A percentile compares a stretch with the other conserved stretches of the same genome.
These are phyloP conservation scores for Ganaspis brasiliensis DNA, from an alignment of 2,888 invertebrate genomes.

Conservation along the genomic window DNA sequence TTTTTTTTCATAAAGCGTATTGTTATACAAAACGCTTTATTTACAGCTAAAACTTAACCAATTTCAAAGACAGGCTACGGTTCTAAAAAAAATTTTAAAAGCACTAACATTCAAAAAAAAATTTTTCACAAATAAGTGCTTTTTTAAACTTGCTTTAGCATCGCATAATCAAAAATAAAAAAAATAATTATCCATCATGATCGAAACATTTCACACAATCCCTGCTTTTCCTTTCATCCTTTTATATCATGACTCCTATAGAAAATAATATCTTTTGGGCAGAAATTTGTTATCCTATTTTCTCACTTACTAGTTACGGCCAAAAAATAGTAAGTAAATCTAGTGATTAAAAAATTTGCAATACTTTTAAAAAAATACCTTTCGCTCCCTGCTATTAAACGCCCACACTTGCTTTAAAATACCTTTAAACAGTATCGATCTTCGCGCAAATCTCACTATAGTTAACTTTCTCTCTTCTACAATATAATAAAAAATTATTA, in stretches of 20 bases:
- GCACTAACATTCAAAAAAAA: constrained; percentile 57
- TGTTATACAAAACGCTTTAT: not conserved
- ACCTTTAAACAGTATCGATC: constrained; percentile 51
- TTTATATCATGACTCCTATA: constrained; percentile 53
- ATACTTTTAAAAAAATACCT: constrained; percentile 49
- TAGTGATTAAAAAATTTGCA: constrained; percentile 51
- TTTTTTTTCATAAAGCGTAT: constrained; percentile 1
- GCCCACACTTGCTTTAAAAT: not conserved
- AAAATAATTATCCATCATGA: constrained; percentile 59
- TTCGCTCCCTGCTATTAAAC: not conserved
- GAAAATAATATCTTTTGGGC: constrained; percentile 67
- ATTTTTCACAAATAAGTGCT: too few relatives aligned
- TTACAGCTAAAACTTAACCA: constrained; percentile 36
- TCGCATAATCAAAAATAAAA: constrained; percentile 55
- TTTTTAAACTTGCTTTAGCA: constrained; percentile 46
- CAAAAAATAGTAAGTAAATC: constrained; percentile 58
- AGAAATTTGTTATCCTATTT: constrained; percentile 59
- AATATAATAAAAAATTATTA: constrained; percentile 64
- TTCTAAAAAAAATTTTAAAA: constrained; percentile 58
- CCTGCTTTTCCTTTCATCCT: constrained; percentile 30
- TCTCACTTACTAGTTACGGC: constrained; percentile 56
- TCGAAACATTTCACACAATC: constrained; percentile 44
- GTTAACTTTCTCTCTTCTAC: constrained; percentile 62
- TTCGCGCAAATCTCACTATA: constrained; percentile 56
- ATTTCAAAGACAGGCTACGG: constrained; percentile 61